Evolutionary conservation across 2,888 invertebrate genomes (phyloP), one percentile per base, ranked within the genome.

Genomic region (Taphrorychus bicolor): DNA sequence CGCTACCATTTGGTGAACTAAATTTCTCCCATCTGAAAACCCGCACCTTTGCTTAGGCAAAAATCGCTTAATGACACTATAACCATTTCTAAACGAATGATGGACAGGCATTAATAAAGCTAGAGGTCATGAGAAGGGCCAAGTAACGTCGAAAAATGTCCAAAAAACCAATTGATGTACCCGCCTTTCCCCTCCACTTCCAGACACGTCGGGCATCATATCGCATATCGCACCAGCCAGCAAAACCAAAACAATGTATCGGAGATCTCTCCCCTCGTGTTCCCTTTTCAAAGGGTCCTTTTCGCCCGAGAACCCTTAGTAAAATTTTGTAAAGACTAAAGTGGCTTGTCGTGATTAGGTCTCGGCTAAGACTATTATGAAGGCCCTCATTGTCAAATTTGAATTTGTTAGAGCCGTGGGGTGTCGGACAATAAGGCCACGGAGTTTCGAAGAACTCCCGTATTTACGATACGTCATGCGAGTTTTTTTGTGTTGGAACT

Each of bases 291-390:
- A 59, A 21, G 70, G 71, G 70, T 71, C 71, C 72, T 73, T 72
- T 70, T 69, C 61, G 40, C 24, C 70, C 64, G 59, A 42, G 66
- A 69, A 52, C 73, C 72, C 70, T 69, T 72, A 69, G 70, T 70
- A 57, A 68, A 70, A 73, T 73, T 73, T 69, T 71, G 62, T 73
- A 73, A 74, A 75, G 73, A 77, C 76, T 77, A 78, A 78, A 79
- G 78, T 78, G 78, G 76, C 77, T 75, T 77, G 76, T 77, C 75
- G 76, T 79, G 78, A 79, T 79, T 79, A 78, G 76, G 74, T 76
- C 76, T 74, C 64, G 73, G 78, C 76, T 68, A 76, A 73, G 63
- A 68, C 68, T 63, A 68, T 68, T 68, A 68, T 68, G 59, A 63
- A 49, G 59, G 59, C 56, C 59, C 57, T 68, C 41, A 63, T 68